These are phyloP conservation scores for Vespertilio murinus DNA, from an alignment of 2,797 vertebrate genomes.

Conservation along the genomic window DNA sequence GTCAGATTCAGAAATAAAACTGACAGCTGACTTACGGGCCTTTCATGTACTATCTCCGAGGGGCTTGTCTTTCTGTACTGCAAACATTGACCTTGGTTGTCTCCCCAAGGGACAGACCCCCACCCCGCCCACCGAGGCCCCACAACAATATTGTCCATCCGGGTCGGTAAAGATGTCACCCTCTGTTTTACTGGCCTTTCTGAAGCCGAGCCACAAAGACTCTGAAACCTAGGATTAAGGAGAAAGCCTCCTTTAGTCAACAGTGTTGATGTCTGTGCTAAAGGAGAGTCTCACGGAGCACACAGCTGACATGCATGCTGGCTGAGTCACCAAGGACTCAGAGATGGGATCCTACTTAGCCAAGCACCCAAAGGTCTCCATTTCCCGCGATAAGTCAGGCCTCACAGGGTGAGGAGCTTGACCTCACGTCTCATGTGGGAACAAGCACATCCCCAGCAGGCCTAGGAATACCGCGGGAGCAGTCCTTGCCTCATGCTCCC, in stretches of 20 bases:
- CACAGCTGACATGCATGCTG: neutral
- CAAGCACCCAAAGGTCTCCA: neutral
- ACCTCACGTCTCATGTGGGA: neutral
- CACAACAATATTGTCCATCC: neutral
- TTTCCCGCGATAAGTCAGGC: neutral
- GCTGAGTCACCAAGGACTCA: neutral
- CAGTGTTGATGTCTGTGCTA: neutral
- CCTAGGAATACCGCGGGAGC: neutral
- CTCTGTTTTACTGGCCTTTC: neutral
- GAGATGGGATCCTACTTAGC: neutral
- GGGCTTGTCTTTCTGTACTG: neutral
- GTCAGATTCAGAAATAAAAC: conserved; percentile 18
- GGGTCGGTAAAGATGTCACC: neutral
- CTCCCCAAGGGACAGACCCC: neutral
- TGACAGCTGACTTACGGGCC: neutral
- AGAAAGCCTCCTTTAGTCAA: neutral
- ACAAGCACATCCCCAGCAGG: neutral
- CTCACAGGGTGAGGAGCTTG: neutral
- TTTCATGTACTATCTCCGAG: neutral
- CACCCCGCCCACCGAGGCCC: neutral
- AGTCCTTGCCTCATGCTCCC: neutral
- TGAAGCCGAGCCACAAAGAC: neutral
- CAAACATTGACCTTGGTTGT: neutral
- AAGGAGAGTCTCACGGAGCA: neutral
- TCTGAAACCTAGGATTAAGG: neutral